A percentile compares a stretch with the other conserved stretches of the same genome.
Conservation (phyloP, 2,888 invertebrate species). For the Adelphocoris suturalis region DNA sequence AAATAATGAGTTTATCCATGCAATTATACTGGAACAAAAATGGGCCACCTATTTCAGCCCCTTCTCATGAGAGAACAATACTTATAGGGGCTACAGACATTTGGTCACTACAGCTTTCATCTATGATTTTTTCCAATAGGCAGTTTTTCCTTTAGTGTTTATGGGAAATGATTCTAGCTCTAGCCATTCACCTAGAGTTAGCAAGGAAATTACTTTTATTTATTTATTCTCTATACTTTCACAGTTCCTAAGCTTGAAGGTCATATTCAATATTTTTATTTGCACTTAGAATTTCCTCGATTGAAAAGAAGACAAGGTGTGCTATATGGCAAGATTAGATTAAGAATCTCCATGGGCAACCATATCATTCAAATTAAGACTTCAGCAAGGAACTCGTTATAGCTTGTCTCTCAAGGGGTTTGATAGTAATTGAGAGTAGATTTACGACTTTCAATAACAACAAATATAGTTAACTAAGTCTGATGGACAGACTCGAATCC, state of each 20-base stretch:
- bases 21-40: too few species aligned
- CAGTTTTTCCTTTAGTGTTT: neutral
- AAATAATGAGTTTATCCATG: too few species aligned
- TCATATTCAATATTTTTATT: neutral
- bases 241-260: neutral
- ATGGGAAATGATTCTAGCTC: too few species aligned
- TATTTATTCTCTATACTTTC: neutral
- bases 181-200: too few species aligned
- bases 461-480: constrained; percentile 21
- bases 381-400: constrained; percentile 57
- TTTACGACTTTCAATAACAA: neutral
- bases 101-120: neutral
- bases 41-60: too few species aligned
- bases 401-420: constrained; percentile 19
- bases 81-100: neutral
- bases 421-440: neutral
- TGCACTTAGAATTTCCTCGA: neutral
- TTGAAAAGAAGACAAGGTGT: neutral
- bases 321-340: neutral
- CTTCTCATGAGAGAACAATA: too few species aligned
- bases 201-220: too few species aligned
- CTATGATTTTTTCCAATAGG: neutral
- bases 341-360: constrained; percentile 44
- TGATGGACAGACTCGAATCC: constrained; percentile 54
- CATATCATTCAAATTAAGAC: constrained; percentile 39